A percentile compares a stretch with the other conserved stretches of the same genome.
Evolutionary conservation across 2,888 invertebrate species (phyloP).

Genomic region (Pseudoips prasinana): DNA sequence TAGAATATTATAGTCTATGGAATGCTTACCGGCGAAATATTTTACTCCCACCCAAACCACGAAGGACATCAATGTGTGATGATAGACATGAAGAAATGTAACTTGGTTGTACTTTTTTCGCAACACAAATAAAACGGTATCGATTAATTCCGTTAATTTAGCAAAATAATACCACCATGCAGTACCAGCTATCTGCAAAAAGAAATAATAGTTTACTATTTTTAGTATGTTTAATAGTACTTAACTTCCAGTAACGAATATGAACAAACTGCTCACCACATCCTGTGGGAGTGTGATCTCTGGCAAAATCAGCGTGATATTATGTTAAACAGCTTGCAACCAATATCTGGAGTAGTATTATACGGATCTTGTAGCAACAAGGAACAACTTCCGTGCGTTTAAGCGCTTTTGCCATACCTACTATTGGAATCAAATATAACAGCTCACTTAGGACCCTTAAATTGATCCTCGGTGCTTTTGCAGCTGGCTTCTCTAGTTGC

Average conservation of each 20-base stretch:
- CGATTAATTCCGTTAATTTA: conserved; percentile 85
- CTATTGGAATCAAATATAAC: too few relatives aligned
- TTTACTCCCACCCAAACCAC: conserved; percentile 21
- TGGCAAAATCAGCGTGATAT: background rate
- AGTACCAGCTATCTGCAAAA: conserved; percentile 18
- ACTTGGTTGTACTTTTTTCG: conserved; percentile 88
- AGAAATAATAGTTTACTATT: too few relatives aligned
- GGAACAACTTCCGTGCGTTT: too few relatives aligned
- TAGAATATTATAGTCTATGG: too few relatives aligned
- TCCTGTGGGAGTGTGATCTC: too few relatives aligned
- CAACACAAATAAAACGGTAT: conserved; percentile 90
- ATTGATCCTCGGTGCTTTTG: background rate
- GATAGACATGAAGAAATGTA: conserved; percentile 89
- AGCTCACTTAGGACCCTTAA: too few relatives aligned
- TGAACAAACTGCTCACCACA: too few relatives aligned
- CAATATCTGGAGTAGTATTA: too few relatives aligned
- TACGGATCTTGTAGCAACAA: too few relatives aligned
- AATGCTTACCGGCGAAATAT: conserved; percentile 30
- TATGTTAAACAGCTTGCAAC: too few relatives aligned
- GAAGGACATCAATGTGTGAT: conserved; percentile 22
- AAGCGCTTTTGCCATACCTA: too few relatives aligned
- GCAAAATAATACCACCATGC: conserved; percentile 81
- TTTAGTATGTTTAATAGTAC: background rate
- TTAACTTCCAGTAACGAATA: too few relatives aligned
- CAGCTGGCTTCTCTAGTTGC: background rate